Base-by-base conservation (phyloP, 2,797 vertebrate genomes). In the Onychomys leucogaster region DNA sequence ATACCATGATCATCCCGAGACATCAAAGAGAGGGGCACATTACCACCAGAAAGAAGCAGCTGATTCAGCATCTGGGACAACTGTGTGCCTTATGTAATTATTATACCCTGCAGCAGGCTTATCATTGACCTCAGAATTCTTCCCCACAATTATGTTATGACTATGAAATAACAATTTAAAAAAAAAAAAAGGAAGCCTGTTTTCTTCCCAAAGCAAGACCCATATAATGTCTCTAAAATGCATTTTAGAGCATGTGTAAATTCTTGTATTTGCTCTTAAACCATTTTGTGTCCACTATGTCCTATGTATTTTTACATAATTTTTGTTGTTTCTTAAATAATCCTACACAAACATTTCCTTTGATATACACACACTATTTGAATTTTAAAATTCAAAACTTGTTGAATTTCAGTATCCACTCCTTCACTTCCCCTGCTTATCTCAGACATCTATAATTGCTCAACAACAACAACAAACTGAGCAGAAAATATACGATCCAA, bases 21-120 rank as follows among this genome's bases (percentile, higher is more conserved):
- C 96, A 87, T 95, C 86, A 89, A 94, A 94, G 85, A 92, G 65
- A 73, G 16, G 84, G 41, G 21, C 46, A 1, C 6, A 21, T 95
- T 86, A 57, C 52, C 69, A 52, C 49, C 59, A 90, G 73, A 11
- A 82, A 90, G 73, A 11, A 82, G 46, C 71, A 80, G 16, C 63
- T 96, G 65, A 93, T 67, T 91, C 3, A 90, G 65, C 57, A 23
- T 87, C 80, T 75, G 23, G 16, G 57, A 52, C 71, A 85, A 85
- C 13, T 34, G 71, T 52, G 63, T 73, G 82, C 0, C 9, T 23
- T 92, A 91, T 85, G 93, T 84, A 80, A 96, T n/a, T n/a, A n/a
- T n/a, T 67, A 96, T 23, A 90, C n/a, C 32, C 7, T 61, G 41
- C 5, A 32, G 16, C 23, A 55, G 59, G 49, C 41, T 75, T 82